Percentiles rank a stretch among this genome's conserved stretches.
Conservation (phyloP, 2,113 vertebrate species). For the Tupaia tana region DNA sequence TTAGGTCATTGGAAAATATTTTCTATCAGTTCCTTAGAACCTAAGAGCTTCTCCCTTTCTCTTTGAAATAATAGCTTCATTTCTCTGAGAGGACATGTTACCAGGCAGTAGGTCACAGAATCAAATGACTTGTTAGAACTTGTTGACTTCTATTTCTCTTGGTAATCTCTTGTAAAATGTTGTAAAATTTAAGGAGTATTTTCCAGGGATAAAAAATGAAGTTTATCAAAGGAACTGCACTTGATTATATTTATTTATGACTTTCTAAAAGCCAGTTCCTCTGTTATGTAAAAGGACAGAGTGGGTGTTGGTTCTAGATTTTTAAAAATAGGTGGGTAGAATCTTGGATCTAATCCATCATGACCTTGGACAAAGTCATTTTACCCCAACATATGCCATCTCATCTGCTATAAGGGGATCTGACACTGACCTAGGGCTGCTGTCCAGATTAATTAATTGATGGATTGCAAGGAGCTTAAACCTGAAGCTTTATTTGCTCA, state of each 20-base stretch:
- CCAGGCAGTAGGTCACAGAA: not conserved
- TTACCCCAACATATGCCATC: not conserved
- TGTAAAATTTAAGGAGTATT: not conserved
- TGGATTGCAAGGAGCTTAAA: slow-evolving; percentile 61
- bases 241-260: not conserved
- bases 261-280: not conserved
- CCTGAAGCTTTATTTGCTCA: not conserved
- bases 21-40: not conserved
- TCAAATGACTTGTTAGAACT: not conserved
- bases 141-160: not conserved
- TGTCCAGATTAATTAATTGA: slow-evolving; percentile 71
- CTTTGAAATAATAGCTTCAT: not conserved
- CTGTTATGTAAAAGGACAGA: not conserved
- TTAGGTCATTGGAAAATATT: not conserved
- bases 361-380: slow-evolving; percentile 62
- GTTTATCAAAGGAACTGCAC: not conserved
- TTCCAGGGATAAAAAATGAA: slow-evolving; percentile 29
- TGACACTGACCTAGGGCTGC: slow-evolving; percentile 50
- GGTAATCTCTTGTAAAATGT: not conserved
- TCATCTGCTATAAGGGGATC: slow-evolving; percentile 52
- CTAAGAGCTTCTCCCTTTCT: not conserved
- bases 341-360: slow-evolving; percentile 11
- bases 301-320: slow-evolving; percentile 18
- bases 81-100: not conserved
- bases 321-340: not conserved